Conservation (phyloP, 2,113 vertebrate species). For the Ornithorhynchus anatinus region DNA sequence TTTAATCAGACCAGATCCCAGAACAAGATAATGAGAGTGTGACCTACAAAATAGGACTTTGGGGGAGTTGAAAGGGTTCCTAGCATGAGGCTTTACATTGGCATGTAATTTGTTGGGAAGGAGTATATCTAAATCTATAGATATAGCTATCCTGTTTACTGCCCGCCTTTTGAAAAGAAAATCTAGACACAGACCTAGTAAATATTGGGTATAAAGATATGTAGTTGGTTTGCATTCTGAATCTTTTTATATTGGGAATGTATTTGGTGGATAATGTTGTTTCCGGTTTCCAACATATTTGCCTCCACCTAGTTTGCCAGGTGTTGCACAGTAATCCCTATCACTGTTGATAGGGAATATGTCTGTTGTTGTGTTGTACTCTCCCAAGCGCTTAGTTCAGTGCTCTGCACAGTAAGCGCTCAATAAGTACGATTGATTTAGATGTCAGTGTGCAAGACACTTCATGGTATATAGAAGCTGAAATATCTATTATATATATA, state of each 20-base stretch:
- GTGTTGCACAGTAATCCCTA: not conserved
- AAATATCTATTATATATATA: slow-evolving; percentile 2
- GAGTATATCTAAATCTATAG: not conserved
- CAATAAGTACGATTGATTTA: too few relatives aligned
- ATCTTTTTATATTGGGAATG: not conserved
- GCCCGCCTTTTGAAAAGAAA: slow-evolving; percentile 13
- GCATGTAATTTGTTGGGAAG: slow-evolving; percentile 49
- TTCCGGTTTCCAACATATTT: not conserved
- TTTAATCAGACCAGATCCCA: slow-evolving; percentile 74
- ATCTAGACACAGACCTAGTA: slow-evolving; percentile 19
- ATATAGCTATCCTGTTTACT: slow-evolving; percentile 2
- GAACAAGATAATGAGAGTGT: slow-evolving; percentile 74
- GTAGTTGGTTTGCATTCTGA: not conserved
- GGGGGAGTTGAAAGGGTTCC: slow-evolving; percentile 61
- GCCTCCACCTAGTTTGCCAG: slow-evolving; percentile 14
- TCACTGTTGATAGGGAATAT: too few relatives aligned
- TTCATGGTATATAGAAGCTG: not conserved
- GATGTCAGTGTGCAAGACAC: not conserved
- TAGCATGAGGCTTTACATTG: slow-evolving; percentile 54
- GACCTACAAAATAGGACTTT: slow-evolving; percentile 72
- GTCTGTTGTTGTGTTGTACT: too few relatives aligned
- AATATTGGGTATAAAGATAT: not conserved
- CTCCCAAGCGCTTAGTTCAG: too few relatives aligned
- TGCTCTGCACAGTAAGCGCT: too few relatives aligned
- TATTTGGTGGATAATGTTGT: slow-evolving; percentile 13